Evolutionary conservation across 2,113 vertebrate genomes (phyloP).

Genomic region (Porphyrio hochstetteri): DNA sequence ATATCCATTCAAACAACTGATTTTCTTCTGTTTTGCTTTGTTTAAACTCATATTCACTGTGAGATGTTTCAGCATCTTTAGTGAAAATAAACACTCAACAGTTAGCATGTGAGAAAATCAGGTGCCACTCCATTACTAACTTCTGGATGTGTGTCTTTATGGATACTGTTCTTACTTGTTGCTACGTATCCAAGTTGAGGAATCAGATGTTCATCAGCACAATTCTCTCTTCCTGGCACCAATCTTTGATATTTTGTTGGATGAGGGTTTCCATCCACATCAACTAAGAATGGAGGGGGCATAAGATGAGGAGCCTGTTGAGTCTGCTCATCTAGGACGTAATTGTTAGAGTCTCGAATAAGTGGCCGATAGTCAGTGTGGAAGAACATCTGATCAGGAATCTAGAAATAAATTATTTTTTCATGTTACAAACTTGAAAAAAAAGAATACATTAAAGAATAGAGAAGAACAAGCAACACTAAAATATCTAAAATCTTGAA

Average conservation of each 20-base stretch:
- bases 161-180: slow-evolving; percentile 82
- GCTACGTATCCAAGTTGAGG: slow-evolving; percentile 96
- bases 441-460: not conserved
- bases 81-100: fast-evolving
- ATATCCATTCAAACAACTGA: fast-evolving
- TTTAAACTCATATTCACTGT: not conserved
- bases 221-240: slow-evolving; percentile 94
- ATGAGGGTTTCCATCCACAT: slow-evolving; percentile 97
- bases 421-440: not conserved
- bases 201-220: slow-evolving; percentile 90
- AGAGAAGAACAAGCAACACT: not conserved
- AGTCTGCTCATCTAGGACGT: slow-evolving; percentile 96
- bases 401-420: slow-evolving; percentile 73
- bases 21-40: not conserved
- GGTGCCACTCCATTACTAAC: not conserved
- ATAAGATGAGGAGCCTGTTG: slow-evolving; percentile 98
- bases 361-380: slow-evolving; percentile 97
- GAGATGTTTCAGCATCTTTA: not conserved
- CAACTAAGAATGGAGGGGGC: slow-evolving; percentile 96
- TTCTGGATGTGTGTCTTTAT: not conserved
- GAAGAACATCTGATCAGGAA: slow-evolving; percentile 99
- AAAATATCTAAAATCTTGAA: not conserved
- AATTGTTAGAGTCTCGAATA: slow-evolving; percentile 92
- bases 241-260: slow-evolving; percentile 91
- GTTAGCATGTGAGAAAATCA: not conserved